Percentiles rank a stretch among this genome's conserved stretches.
phyloP scores from a whole-genome alignment of 1,140 invertebrate genomes.

The Aethina tumida region DNA sequence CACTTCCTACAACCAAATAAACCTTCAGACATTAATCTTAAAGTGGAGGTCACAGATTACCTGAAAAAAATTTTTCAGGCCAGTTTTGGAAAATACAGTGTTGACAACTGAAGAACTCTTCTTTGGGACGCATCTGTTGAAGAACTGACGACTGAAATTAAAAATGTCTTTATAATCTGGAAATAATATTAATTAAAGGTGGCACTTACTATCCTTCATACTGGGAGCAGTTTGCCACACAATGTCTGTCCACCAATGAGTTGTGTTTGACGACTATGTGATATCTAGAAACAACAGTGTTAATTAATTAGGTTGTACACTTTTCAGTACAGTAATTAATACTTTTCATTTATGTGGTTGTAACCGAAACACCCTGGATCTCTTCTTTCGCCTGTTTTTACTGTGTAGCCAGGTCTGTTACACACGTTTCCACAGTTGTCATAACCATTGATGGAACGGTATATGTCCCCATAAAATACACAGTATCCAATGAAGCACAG shows the following conservation, averaged over 20 bases:
- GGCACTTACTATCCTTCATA: slow-evolving; percentile 38
- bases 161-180: slow-evolving; percentile 8
- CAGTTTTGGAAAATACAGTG: slow-evolving; percentile 40
- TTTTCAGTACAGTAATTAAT: slow-evolving; percentile 27
- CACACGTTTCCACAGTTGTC: slow-evolving; percentile 61
- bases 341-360: slow-evolving; percentile 41
- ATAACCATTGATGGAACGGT: slow-evolving; percentile 52
- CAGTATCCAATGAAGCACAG: slow-evolving; percentile 40
- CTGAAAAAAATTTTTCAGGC: slow-evolving; percentile 44
- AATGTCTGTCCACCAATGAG: slow-evolving; percentile 34
- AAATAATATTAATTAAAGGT: slow-evolving; percentile 11
- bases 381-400: slow-evolving; percentile 6
- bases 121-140: slow-evolving; percentile 47
- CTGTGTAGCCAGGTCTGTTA: slow-evolving; percentile 35
- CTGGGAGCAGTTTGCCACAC: slow-evolving; percentile 39
- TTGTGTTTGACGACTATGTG: slow-evolving; percentile 11
- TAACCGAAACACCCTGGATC: slow-evolving; percentile 35
- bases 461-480: slow-evolving; percentile 44
- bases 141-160: slow-evolving; percentile 39
- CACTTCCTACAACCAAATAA: slow-evolving; percentile 42
- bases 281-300: slow-evolving; percentile 18
- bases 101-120: slow-evolving; percentile 34
- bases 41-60: slow-evolving; percentile 30
- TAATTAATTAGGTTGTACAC: slow-evolving; percentile 14
- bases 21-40: slow-evolving; percentile 7